These are phyloP conservation scores for Pseudopipra pipra DNA, from an alignment of 2,113 vertebrate species.

Conservation along the genomic window DNA sequence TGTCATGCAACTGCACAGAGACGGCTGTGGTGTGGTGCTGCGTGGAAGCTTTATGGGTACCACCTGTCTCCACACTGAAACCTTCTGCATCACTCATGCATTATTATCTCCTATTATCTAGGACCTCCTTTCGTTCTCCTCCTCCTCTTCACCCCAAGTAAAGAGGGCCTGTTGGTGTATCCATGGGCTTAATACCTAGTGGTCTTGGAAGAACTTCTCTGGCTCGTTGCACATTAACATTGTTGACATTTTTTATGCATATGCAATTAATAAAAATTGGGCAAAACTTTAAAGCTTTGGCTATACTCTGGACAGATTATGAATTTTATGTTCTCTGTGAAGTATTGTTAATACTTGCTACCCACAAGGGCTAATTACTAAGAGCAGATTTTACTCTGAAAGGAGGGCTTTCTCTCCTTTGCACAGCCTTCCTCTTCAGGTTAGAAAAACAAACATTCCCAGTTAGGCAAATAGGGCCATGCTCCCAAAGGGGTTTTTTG, in stretches of 20 bases:
- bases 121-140: neutral
- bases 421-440: neutral
- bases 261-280: neutral
- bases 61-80: neutral
- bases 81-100: neutral
- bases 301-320: neutral
- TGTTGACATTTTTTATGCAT: neutral
- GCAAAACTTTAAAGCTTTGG: neutral
- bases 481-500: neutral
- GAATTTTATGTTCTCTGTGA: neutral
- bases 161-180: neutral
- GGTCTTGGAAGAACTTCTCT: neutral
- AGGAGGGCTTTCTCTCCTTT: neutral
- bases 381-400: neutral
- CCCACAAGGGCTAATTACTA: neutral
- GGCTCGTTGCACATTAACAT: neutral
- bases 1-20: neutral
- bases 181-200: neutral
- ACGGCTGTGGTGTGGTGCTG: fast-evolving
- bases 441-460: neutral
- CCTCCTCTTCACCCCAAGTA: neutral
- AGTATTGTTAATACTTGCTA: neutral
- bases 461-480: neutral
- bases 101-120: neutral
- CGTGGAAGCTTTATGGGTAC: neutral